Evolutionary conservation across 2,888 invertebrate species (phyloP), one percentile per base, ranked within the genome.

Genomic region (Melieria omissa): DNA sequence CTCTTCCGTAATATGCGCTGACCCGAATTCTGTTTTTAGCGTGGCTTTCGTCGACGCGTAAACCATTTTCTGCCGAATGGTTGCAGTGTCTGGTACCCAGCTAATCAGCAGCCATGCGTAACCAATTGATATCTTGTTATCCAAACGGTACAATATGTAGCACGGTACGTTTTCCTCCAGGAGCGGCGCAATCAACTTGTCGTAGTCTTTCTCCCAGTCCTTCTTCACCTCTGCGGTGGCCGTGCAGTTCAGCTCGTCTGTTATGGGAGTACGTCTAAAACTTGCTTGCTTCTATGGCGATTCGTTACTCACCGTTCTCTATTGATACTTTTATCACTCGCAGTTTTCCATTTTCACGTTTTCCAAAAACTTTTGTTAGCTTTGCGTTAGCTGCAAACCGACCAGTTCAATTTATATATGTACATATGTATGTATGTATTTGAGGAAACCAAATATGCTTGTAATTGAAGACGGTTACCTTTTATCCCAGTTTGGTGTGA

Each of bases 1-100:
- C 88, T 99, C 99, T 85, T 98, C 96, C 81, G 94, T 94, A 73
- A 99, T 97, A 81, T 95, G 94, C 0, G 95, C 93, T 5, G 95
- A 93, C 0, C 99, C 99, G 87, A 99, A 99, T 86, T 98, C 97
- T 82, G 93, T 93, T 86, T 98, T 99, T 45, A 99, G 88, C 0
- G 99, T 99, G 0, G 99, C 96, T 87, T 79, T 78, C 16, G 78
- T 78, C 62, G 78, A 79, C 62, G 78, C 78, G 74, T 78, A 78
- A 14, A 78, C 77, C 78, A 78, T 78, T 71, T 78, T 78, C 46
- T 80, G 79, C 71, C 98, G 89, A 4, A 98, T 93, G 0, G 94
- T 92, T 0, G 98, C 95, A 71, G 91, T 91, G 83, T 99, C 99
- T 0, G 99, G 99, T 0, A 94, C 95, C 96, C 98, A 99, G 80